Conservation (phyloP, 2,113 vertebrate species). For the Chamaetylas fuelleborni region DNA sequence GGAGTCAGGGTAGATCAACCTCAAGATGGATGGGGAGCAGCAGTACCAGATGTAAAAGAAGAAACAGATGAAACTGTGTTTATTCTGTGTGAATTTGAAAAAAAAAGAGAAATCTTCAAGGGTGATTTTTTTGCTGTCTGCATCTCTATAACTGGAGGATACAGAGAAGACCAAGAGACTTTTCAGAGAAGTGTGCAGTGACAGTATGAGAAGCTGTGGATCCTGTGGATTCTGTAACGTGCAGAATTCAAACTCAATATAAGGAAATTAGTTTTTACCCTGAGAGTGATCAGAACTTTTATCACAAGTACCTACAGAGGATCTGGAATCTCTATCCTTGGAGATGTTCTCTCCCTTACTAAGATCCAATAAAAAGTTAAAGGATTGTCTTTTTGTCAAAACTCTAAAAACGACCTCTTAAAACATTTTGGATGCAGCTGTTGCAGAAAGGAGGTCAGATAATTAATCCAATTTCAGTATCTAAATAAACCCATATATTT, state of each 20-base stretch:
- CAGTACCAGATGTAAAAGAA: neutral
- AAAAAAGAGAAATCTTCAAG: neutral
- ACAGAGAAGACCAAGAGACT: neutral
- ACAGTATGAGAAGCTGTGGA: neutral
- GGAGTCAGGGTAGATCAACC: neutral
- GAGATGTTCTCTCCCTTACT: neutral
- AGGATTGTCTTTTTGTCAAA: neutral
- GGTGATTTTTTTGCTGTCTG: neutral
- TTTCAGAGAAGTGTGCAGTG: neutral
- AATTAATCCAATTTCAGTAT: neutral
- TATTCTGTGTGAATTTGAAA: neutral
- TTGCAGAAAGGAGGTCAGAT: neutral
- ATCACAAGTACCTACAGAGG: neutral
- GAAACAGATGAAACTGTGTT: neutral
- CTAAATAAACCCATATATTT: neutral
- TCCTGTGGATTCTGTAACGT: neutral
- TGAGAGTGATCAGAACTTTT: accelerated
- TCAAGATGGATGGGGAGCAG: neutral
- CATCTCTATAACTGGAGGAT: neutral
- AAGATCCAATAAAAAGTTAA: neutral
- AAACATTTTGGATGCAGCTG: neutral
- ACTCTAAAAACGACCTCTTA: neutral
- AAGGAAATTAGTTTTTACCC: neutral
- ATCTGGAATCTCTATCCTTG: neutral
- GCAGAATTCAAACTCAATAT: neutral